Base-by-base conservation (phyloP, 2,113 vertebrate species). In the Empidonax traillii region DNA sequence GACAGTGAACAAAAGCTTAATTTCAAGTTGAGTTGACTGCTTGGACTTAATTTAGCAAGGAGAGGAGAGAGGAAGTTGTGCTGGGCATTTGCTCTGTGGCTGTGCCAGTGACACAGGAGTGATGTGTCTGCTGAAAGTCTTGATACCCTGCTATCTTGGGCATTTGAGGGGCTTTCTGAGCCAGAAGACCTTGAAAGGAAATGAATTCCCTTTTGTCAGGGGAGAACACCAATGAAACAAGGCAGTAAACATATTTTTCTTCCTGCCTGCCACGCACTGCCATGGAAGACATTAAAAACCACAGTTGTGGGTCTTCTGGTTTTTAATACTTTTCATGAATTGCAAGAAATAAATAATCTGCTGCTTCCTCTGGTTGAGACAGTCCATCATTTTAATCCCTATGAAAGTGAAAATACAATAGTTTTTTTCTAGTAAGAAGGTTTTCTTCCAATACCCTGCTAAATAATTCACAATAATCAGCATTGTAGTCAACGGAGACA, bases 241-340 rank as follows among this genome's bases (percentile, higher is more conserved):
- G 65, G 28, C 14, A 63, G 72, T 43, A 77, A 94, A 88, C 55
- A 49, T 63, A 17, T 89, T 94, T 85, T 85, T 82, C 94, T 94
- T 80, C 51, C 55, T 89, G 81, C 62, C 58, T 87, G 71, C 53
- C 58, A 22, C 41, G 37, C 1, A 0, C 33, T 72, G 73, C 63
- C 7, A 2, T 77, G 58, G 37, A 77, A 66, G 83, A 51, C 63
- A 77, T 55, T 90, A 62, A 73, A 89, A 94, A 53, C 63, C 71
- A 52, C 78, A 62, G 28, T 28, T 90, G 79, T 77, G 71, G 88
- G 4, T 3, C 58, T 89, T 79, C 31, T 1, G 25, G 43, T 47
- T 89, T 95, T 83, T 93, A 83, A 77, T 94, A 53, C 71, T 93
- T 87, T 82, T 11, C 12, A 9, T 85, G 28, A 91, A n/a, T 37